phyloP scores from a whole-genome alignment of 2,888 invertebrate species.

The Stramonita haemastoma region DNA sequence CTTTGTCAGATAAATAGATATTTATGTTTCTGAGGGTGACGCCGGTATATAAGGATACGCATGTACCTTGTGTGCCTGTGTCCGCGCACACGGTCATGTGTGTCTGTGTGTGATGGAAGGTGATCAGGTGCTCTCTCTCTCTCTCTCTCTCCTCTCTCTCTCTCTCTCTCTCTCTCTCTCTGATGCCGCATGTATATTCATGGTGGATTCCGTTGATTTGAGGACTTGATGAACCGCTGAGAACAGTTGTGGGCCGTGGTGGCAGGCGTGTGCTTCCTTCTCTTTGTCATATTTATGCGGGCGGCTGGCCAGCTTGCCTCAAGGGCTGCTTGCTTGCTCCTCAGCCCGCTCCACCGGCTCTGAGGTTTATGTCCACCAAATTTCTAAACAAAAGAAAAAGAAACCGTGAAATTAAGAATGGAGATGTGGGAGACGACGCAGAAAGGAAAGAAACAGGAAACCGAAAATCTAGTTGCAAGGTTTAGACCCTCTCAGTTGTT shows the following conservation, averaged over 20 bases:
- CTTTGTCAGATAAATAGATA: constrained; percentile 7
- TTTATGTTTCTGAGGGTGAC: not conserved
- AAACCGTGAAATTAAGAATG: too few species aligned
- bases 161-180: not conserved
- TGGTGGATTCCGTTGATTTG: not conserved
- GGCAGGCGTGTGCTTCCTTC: constrained; percentile 10
- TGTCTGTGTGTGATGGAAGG: constrained; percentile 4
- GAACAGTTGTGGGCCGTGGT: not conserved
- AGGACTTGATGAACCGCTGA: constrained; percentile 11
- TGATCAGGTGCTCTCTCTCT: not conserved
- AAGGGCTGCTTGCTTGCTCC: not conserved
- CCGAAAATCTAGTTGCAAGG: too few species aligned
- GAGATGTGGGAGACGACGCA: too few species aligned
- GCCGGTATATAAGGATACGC: not conserved
- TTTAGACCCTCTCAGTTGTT: too few species aligned
- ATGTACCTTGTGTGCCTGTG: not conserved
- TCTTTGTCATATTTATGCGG: constrained; percentile 6
- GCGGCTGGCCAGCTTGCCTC: constrained; percentile 3
- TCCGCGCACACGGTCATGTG: not conserved
- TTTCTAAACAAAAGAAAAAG: not conserved
- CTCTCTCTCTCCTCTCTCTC: not conserved
- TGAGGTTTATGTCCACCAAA: not conserved
- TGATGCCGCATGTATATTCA: not conserved
- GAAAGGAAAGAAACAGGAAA: too few species aligned
- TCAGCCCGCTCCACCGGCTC: not conserved